A percentile compares a stretch with the other conserved stretches of the same genome.
phyloP scores from a whole-genome alignment of 1,140 invertebrate genomes.

The Galleria mellonella region DNA sequence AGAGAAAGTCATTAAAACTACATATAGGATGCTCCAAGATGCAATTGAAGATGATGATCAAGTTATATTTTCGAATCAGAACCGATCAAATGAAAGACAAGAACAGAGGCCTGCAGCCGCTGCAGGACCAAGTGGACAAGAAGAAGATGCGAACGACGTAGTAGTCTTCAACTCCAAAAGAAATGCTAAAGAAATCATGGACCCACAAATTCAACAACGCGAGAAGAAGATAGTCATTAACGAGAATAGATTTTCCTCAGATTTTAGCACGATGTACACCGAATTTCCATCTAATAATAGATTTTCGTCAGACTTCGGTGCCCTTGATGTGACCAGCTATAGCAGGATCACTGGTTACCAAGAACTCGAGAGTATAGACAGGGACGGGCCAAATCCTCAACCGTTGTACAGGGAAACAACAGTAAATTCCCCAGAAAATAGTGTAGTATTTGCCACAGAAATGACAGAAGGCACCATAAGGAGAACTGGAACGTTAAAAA shows the following conservation, averaged over 20 bases:
- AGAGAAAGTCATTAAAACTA: constrained; percentile 52
- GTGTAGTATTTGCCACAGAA: constrained; percentile 44
- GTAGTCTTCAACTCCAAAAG: constrained; percentile 58
- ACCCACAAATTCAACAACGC: constrained; percentile 41
- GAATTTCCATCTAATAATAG: constrained; percentile 21
- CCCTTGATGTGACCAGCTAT: constrained; percentile 35
- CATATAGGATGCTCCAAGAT: constrained; percentile 63
- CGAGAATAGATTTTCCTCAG: constrained; percentile 43
- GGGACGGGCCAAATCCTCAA: constrained; percentile 40
- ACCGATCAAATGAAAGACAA: not conserved
- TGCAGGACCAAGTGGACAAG: constrained; percentile 21
- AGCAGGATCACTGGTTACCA: constrained; percentile 42
- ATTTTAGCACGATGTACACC: constrained; percentile 36
- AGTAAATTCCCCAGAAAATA: constrained; percentile 37
- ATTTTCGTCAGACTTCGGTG: constrained; percentile 54
- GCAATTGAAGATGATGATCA: constrained; percentile 68
- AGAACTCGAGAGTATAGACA: constrained; percentile 54
- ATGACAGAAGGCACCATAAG: constrained; percentile 48
- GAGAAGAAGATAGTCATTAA: constrained; percentile 25
- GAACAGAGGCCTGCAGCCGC: constrained; percentile 1
- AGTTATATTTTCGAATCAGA: constrained; percentile 63
- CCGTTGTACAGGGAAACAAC: constrained; percentile 68
- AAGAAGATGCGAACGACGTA: constrained; percentile 57
- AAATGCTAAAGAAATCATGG: constrained; percentile 54
- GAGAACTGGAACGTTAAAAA: constrained; percentile 55